Evolutionary conservation across 2,888 invertebrate species (phyloP), one percentile per base, ranked within the genome.

Genomic region (Tiphia femorata): DNA sequence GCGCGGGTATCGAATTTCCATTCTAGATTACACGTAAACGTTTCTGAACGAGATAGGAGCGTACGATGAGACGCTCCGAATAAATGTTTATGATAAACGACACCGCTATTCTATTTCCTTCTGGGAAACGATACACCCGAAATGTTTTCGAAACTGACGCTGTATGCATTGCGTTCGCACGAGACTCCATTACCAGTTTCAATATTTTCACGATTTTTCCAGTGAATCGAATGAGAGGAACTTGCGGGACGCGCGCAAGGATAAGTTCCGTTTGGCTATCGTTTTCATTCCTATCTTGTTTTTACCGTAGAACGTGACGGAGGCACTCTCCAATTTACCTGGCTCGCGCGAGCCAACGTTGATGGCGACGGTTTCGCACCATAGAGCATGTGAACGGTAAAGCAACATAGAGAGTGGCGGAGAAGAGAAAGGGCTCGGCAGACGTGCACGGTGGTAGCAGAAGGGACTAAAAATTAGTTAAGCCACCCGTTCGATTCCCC

Each of bases 401-500:
- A 14, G 29, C 25, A 20, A 33, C 33, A 46, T 33, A 8, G 21
- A 20, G 5, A 8, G n/a, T n/a, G n/a, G 29, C 14, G 29, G 29
- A 10, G 20, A 38, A 27, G 20, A 3, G 20, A 17, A 16, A 47
- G 38, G 29, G 30, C 12, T 12, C 27, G 25, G 40, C 30, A 47
- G 56, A 30, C 40, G 27, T 51, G 38, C 21, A 41, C n/a, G 16
- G 49, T 42, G 42, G 53, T 43, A 52, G 25, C 41, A 41, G 44
- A 56, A 52, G 54, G 50, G 47, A 37, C 41, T 50, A 63, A 67
- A 65, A 68, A 70, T 70, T 70, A 71, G 70, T 65, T 63, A 67
- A 68, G 46, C 51, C 55, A 53, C 49, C 48, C 59, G 47, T 40
- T 49, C 55, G 47, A 44, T 53, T 25, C 49, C 54, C 53, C 59